Base-by-base conservation (phyloP, 1,140 invertebrate genomes). In the Cotesia glomerata region DNA sequence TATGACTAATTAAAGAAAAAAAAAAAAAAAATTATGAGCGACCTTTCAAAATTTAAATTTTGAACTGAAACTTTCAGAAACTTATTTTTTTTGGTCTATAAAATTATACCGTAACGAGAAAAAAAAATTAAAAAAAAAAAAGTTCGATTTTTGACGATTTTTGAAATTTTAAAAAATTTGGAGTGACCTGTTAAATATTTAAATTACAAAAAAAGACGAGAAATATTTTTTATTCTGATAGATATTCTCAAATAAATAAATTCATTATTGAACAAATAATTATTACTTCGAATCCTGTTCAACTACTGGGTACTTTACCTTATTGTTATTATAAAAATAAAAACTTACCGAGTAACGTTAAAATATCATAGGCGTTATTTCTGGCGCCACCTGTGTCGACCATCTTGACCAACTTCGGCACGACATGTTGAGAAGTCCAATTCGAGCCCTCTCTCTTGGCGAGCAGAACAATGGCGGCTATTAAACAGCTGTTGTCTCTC, bases 361-460 rank as follows among this genome's bases (percentile, higher is more conserved):
- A 77, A 9, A 76, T 77, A 11, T 80, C 74, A 18, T 79, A 84
- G 3, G 64, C 14, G n/a, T 66, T 81, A 2, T 78, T 63, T 75
- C 80, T 75, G 67, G 71, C 74, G 51, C 78, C 68, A 8, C 74
- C 73, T 16, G 83, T 75, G 13, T 87, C 84, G 64, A 86, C 81
- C 13, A 79, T 69, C 51, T 83, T 74, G 32, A 87, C 58, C 66
- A 72, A 72, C 1, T 71, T 69, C n/a, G 75, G 13, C 58, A 87
- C 68, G 34, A 87, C 77, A 73, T 87, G 79, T 3, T 81, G 74
- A 35, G 80, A 75, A 0, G 79, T 64, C 85, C 84, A 87, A 1
- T 32, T 16, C 0, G 70, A 9, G 2, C 81, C 82, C 74, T 82
- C 64, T 69, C 73, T 80, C 66, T 87, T 87, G 0, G 82, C 73